Conservation (phyloP, 2,797 vertebrate genomes). For the Erpetoichthys calabaricus region DNA sequence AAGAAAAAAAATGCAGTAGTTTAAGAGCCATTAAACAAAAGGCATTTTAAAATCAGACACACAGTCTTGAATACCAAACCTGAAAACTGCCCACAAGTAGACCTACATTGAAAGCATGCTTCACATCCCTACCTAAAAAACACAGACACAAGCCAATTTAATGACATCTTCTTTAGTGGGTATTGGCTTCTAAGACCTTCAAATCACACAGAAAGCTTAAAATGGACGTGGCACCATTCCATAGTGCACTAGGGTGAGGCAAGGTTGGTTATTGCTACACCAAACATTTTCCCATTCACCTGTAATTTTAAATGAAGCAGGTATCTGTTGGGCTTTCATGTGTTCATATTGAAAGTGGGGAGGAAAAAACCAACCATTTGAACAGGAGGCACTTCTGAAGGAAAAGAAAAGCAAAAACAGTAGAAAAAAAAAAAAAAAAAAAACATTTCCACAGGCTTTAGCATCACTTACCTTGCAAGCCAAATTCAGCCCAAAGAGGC, state of each 20-base stretch:
- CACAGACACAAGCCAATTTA: conserved; percentile 33
- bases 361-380: conserved; percentile 46
- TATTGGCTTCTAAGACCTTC: conserved; percentile 17
- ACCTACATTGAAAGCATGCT: conserved; percentile 71
- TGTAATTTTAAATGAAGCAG: conserved; percentile 19
- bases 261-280: conserved; percentile 65
- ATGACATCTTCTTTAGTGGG: conserved; percentile 22
- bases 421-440: conserved; percentile 14
- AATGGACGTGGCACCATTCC: no score
- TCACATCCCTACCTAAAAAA: conserved; percentile 58
- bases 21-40: conserved; percentile 36
- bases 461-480: not conserved
- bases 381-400: conserved; percentile 65
- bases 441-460: conserved; percentile 2
- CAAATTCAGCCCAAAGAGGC: conserved; percentile 21
- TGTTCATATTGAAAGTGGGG: conserved; percentile 37
- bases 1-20: conserved; percentile 62
- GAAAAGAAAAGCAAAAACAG: conserved; percentile 27
- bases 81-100: conserved; percentile 49
- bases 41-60: no score
- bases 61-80: conserved; percentile 42
- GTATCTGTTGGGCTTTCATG: conserved; percentile 18
- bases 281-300: conserved; percentile 27
- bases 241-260: no score
- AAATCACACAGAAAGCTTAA: conserved; percentile 26